Conservation (phyloP, 2,888 invertebrate species). For the Sphinx pinastri region DNA sequence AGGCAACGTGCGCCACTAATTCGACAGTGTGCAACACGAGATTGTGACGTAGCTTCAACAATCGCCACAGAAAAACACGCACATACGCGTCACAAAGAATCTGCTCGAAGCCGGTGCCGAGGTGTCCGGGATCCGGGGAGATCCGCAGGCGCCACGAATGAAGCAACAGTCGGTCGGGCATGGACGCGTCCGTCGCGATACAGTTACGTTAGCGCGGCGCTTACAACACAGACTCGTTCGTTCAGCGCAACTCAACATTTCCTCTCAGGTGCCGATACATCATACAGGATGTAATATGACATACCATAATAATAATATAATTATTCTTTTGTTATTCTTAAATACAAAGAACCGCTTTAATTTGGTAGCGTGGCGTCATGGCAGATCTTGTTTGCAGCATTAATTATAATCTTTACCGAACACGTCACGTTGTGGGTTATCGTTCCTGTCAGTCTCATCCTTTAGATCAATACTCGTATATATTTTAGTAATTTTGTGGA, state of each 20-base stretch:
- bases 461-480: too few species aligned
- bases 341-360: neutral
- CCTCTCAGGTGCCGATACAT: neutral
- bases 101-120: neutral
- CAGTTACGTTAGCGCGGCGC: slow-evolving; percentile 4
- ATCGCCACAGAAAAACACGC: neutral
- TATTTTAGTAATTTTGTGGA: too few species aligned
- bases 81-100: too few species aligned
- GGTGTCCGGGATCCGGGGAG: neutral
- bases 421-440: too few species aligned
- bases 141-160: neutral
- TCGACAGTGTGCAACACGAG: neutral
- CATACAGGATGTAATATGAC: neutral
- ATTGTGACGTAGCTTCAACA: neutral
- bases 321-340: neutral
- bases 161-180: neutral
- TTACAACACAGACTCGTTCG: neutral
- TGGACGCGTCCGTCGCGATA: neutral
- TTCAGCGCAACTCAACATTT: neutral
- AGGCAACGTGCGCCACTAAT: slow-evolving; percentile 9
- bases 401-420: too few species aligned
- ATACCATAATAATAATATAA: neutral
- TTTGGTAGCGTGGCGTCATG: too few species aligned
- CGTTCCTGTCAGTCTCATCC: too few species aligned
- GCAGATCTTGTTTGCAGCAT: too few species aligned